Conservation (phyloP, 2,113 vertebrate species). For the Daboia siamensis region DNA sequence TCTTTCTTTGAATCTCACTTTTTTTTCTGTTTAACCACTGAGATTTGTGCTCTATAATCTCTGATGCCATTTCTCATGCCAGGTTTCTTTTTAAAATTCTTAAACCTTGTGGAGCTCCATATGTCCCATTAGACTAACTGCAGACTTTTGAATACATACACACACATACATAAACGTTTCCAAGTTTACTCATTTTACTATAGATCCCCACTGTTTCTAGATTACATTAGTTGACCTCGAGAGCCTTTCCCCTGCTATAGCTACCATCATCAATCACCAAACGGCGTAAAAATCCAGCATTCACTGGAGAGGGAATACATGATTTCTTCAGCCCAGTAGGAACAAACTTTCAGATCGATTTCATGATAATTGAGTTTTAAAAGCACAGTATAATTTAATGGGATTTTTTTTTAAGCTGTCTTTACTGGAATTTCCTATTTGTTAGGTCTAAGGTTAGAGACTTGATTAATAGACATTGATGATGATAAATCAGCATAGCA, state of each 20-base stretch:
- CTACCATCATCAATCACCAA: constrained; percentile 33
- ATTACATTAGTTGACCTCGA: constrained; percentile 33
- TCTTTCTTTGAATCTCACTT: constrained; percentile 25
- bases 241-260: constrained; percentile 24
- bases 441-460: constrained; percentile 43
- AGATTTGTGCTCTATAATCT: constrained; percentile 9
- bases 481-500: constrained; percentile 58
- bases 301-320: constrained; percentile 2
- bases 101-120: constrained; percentile 30
- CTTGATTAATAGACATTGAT: constrained; percentile 59
- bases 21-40: constrained; percentile 16
- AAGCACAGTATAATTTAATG: constrained; percentile 52
- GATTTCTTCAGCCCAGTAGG: constrained; percentile 26
- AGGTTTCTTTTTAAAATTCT: constrained; percentile 41
- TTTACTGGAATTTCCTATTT: constrained; percentile 57
- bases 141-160: constrained; percentile 10
- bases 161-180: constrained; percentile 8
- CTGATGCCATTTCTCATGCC: constrained; percentile 11
- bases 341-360: constrained; percentile 53
- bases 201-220: constrained; percentile 18
- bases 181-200: constrained; percentile 32
- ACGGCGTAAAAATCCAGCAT: constrained; percentile 24
- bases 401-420: constrained; percentile 41
- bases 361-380: constrained; percentile 55
- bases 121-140: constrained; percentile 34